A percentile compares a stretch with the other conserved stretches of the same genome.
These are phyloP conservation scores for Callosobruchus maculatus DNA, from an alignment of 2,888 invertebrate genomes.

Conservation along the genomic window DNA sequence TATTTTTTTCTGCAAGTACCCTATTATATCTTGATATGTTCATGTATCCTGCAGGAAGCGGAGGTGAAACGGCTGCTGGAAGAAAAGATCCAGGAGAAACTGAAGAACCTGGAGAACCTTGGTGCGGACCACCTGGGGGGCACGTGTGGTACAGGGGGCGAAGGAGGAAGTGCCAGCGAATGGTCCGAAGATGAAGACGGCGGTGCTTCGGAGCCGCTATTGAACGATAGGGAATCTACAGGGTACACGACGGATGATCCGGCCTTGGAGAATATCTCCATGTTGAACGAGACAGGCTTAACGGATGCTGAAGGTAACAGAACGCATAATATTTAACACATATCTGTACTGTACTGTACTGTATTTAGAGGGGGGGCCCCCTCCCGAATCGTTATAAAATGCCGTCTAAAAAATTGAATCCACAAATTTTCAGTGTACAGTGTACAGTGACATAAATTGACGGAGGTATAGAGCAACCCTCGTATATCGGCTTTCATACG, in stretches of 20 bases:
- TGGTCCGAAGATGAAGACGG: conserved; percentile 71
- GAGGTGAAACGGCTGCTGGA: conserved; percentile 52
- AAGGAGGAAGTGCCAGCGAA: conserved; percentile 72
- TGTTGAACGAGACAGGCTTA: conserved; percentile 80
- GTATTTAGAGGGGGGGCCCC: too few species aligned
- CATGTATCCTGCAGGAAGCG: conserved; percentile 46
- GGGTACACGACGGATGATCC: conserved; percentile 88
- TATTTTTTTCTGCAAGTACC: too few species aligned
- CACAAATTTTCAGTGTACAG: too few species aligned
- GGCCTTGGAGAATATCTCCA: conserved; percentile 78
- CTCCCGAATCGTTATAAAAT: too few species aligned
- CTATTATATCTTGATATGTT: too few species aligned
- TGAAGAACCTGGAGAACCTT: conserved; percentile 38
- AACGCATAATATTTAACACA: background rate
- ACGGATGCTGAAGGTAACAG: conserved; percentile 76
- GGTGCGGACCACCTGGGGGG: conserved; percentile 28
- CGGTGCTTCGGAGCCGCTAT: conserved; percentile 59
- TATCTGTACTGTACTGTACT: too few species aligned
- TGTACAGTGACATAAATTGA: too few species aligned
- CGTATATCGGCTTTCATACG: too few species aligned
- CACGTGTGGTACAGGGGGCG: conserved; percentile 53
- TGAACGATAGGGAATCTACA: conserved; percentile 61
- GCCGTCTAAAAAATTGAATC: too few species aligned
- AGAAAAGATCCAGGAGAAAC: conserved; percentile 47
- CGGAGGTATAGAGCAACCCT: too few species aligned